phyloP scores from a whole-genome alignment of 2,113 vertebrate genomes.

The Calyptomena viridis region DNA sequence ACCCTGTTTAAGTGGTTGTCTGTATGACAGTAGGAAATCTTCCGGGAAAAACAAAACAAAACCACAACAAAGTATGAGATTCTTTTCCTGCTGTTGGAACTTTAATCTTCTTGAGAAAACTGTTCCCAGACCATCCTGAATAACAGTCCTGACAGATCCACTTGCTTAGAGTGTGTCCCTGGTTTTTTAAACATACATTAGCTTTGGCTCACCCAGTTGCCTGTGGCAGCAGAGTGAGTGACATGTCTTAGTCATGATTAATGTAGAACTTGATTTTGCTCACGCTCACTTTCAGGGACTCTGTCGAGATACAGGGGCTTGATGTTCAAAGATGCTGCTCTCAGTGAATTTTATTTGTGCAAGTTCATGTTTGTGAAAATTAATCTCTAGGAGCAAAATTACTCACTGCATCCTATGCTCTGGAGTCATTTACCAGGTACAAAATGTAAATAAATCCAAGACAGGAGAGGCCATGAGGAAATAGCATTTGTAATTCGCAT shows the following conservation, averaged over 20 bases:
- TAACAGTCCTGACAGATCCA: not conserved
- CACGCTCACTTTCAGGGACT: not conserved
- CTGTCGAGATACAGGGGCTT: fast-evolving
- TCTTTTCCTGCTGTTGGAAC: not conserved
- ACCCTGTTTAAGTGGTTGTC: not conserved
- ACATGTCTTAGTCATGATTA: fast-evolving
- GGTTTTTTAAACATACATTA: not conserved
- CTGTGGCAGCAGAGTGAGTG: not conserved
- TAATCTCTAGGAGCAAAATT: not conserved
- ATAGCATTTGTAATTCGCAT: not conserved
- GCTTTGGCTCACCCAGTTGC: not conserved
- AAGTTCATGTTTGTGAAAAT: not conserved
- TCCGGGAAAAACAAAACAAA: not conserved
- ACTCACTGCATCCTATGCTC: not conserved
- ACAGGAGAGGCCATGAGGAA: not conserved
- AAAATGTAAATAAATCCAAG: not conserved
- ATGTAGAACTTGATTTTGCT: not conserved
- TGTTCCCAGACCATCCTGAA: not conserved
- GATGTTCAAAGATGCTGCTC: not conserved
- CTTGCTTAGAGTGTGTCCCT: not conserved
- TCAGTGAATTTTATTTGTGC: not conserved
- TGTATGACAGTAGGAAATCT: not conserved
- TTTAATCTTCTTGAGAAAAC: not conserved
- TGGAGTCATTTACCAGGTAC: not conserved
- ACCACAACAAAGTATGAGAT: not conserved